Evolutionary conservation across 2,113 vertebrate species (phyloP).

Genomic region (Axis porcinus): DNA sequence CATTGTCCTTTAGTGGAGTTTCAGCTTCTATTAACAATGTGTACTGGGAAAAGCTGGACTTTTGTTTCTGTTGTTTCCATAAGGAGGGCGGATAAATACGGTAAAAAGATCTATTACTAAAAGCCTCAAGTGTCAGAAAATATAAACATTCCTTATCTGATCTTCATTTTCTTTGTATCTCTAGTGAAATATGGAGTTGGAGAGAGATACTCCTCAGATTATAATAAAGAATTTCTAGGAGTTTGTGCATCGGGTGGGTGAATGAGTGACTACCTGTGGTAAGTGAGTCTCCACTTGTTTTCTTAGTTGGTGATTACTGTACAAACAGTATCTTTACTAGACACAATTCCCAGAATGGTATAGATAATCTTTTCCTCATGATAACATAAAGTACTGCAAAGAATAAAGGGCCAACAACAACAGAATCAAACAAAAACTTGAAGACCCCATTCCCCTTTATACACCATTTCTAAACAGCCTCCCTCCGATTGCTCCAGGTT

Average conservation of each 20-base stretch:
- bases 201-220: not conserved
- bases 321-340: not conserved
- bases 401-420: not conserved
- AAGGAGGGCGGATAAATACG: not conserved
- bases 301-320: not conserved
- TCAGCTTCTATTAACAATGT: not conserved
- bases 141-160: not conserved
- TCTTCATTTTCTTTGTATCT: not conserved
- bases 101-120: not conserved
- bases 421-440: not conserved
- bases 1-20: not conserved
- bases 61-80: not conserved
- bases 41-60: not conserved
- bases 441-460: not conserved
- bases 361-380: not conserved
- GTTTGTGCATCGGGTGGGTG: not conserved
- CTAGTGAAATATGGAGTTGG: not conserved
- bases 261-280: not conserved
- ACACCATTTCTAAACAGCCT: not conserved
- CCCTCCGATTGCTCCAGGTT: not conserved
- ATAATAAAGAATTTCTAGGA: not conserved
- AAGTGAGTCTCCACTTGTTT: not conserved
- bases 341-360: not conserved
- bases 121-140: not conserved
- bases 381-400: not conserved